A percentile compares a stretch with the other conserved stretches of the same genome.
These are phyloP conservation scores for Streptopelia turtur DNA, from an alignment of 2,797 vertebrate genomes.

Conservation along the genomic window DNA sequence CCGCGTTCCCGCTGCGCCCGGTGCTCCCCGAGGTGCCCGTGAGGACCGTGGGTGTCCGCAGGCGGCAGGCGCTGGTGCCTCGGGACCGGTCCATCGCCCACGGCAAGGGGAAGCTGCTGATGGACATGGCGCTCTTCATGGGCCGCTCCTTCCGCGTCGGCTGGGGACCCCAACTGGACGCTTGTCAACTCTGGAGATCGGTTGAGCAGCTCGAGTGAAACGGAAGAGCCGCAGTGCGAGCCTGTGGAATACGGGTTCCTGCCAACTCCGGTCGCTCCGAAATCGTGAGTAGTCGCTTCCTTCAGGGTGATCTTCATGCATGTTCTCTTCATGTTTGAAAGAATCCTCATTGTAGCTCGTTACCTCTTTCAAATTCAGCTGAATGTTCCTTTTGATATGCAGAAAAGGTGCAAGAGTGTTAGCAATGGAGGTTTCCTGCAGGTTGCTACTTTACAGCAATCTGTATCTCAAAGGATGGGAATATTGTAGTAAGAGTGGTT, in stretches of 20 bases:
- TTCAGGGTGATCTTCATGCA: rapidly evolving
- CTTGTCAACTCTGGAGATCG: constrained; percentile 85
- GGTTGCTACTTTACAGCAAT: background rate
- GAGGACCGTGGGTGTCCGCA: constrained; percentile 84
- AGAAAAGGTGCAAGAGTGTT: background rate
- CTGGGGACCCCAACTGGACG: constrained; percentile 93
- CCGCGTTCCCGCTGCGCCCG: constrained; percentile 78
- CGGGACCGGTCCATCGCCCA: constrained; percentile 78
- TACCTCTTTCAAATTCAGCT: background rate
- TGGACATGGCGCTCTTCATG: constrained; percentile 90
- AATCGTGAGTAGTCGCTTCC: constrained; percentile 81
- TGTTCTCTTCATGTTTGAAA: rapidly evolving
- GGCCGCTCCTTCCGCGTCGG: constrained; percentile 92
- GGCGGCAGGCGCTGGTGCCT: constrained; percentile 82
- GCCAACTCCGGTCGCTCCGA: constrained; percentile 81
- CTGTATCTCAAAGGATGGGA: background rate
- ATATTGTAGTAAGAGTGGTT: rapidly evolving
- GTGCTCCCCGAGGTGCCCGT: constrained; percentile 78
- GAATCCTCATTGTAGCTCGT: rapidly evolving
- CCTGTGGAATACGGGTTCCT: constrained; percentile 84
- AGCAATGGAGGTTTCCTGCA: too few species aligned
- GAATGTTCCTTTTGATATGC: rapidly evolving
- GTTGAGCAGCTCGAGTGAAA: constrained; percentile 39
- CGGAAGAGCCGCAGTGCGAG: constrained; percentile 51
- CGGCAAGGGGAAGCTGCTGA: constrained; percentile 85